Conservation (phyloP, 2,888 invertebrate genomes). For the Dasypolia templi region DNA sequence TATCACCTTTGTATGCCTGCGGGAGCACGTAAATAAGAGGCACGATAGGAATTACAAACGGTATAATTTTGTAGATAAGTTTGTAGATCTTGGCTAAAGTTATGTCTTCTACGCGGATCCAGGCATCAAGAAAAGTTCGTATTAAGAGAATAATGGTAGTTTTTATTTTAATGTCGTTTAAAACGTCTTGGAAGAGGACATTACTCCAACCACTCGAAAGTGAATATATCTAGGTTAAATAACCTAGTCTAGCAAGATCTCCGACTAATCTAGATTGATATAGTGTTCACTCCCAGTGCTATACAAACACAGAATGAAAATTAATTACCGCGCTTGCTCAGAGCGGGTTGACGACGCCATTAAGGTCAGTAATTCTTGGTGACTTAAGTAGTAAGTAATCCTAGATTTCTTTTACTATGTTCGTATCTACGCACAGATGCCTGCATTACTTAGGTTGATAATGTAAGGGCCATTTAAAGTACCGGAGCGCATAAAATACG, state of each 20-base stretch:
- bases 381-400: not conserved
- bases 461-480: too few relatives aligned
- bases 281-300: too few relatives aligned
- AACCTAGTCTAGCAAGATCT: not conserved
- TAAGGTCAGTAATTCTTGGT: not conserved
- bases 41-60: too few relatives aligned
- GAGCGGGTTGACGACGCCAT: not conserved
- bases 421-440: not conserved
- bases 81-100: constrained; percentile 13
- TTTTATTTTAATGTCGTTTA: constrained; percentile 7
- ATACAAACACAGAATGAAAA: not conserved
- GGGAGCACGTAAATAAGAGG: too few relatives aligned
- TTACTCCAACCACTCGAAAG: not conserved
- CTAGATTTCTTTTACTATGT: not conserved
- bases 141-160: not conserved
- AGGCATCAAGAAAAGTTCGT: constrained; percentile 11
- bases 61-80: too few relatives aligned
- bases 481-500: too few relatives aligned
- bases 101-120: constrained; percentile 2
- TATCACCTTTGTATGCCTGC: too few relatives aligned
- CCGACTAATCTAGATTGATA: not conserved
- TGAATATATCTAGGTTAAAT: not conserved
- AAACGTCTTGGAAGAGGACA: constrained; percentile 1
- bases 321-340: not conserved
- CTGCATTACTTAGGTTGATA: not conserved